phyloP scores from a whole-genome alignment of 2,888 invertebrate genomes.

The Tiliacea aurago region DNA sequence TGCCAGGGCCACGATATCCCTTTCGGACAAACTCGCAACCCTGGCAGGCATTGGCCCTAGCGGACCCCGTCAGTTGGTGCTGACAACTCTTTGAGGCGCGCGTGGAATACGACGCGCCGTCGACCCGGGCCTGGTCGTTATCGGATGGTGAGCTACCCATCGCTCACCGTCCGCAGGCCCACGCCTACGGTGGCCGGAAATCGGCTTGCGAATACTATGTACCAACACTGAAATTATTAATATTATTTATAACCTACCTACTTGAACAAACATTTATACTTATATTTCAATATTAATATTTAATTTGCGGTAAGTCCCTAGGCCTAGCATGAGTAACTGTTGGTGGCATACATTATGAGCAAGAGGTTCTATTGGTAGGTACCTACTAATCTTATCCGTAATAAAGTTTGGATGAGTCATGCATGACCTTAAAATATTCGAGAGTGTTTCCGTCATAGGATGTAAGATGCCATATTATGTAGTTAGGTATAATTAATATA shows the following conservation, averaged over 20 bases:
- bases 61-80: too few species aligned
- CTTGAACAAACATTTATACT: neutral
- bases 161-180: too few species aligned
- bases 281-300: slow-evolving; percentile 8
- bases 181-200: too few species aligned
- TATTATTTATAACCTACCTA: neutral
- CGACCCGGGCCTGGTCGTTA: too few species aligned
- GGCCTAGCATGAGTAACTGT: slow-evolving; percentile 1
- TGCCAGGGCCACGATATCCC: too few species aligned
- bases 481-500: neutral
- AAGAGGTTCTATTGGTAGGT: slow-evolving; percentile 14
- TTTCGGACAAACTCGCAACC: too few species aligned
- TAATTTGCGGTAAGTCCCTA: neutral
- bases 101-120: too few species aligned
- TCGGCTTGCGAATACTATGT: too few species aligned
- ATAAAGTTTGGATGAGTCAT: slow-evolving; percentile 45
- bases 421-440: slow-evolving; percentile 37
- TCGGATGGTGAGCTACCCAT: too few species aligned
- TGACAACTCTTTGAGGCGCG: too few species aligned
- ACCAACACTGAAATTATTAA: neutral
- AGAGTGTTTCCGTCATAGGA: slow-evolving; percentile 40
- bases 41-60: too few species aligned
- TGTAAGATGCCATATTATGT: neutral
- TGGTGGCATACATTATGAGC: neutral
- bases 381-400: slow-evolving; percentile 35